Conservation (phyloP, 2,797 vertebrate genomes). For the Alosa sapidissima region DNA sequence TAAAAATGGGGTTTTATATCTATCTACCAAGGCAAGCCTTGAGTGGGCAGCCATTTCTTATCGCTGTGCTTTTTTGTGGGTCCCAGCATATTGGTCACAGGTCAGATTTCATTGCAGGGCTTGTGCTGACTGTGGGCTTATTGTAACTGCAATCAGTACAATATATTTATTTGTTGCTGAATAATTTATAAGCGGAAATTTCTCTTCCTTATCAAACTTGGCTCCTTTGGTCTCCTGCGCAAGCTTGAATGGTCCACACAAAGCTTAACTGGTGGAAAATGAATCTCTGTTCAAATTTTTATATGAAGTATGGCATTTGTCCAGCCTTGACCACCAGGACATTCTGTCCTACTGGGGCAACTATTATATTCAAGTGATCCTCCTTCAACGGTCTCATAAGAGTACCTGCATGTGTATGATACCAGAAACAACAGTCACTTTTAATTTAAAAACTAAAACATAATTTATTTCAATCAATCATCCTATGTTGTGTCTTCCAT, state of each 20-base stretch:
- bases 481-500: neutral
- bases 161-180: slow-evolving; percentile 24
- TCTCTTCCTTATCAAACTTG: slow-evolving; percentile 15
- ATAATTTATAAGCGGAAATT: slow-evolving; percentile 13
- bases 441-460: neutral
- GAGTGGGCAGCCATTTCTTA: slow-evolving; percentile 19
- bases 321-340: neutral
- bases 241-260: neutral
- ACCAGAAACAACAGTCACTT: neutral
- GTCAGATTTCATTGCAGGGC: slow-evolving; percentile 10
- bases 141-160: slow-evolving; percentile 14
- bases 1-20: slow-evolving; percentile 19
- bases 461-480: neutral
- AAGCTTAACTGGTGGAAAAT: neutral
- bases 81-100: slow-evolving; percentile 14
- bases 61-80: neutral
- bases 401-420: neutral
- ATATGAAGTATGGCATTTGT: neutral
- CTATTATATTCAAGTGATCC: neutral
- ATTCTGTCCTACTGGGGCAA: neutral
- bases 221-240: neutral
- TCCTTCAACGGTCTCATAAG: neutral
- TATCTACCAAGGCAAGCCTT: slow-evolving; percentile 14
- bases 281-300: neutral
- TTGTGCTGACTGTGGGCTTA: slow-evolving; percentile 12